These are phyloP conservation scores for Gastrophysa polygoni DNA, from an alignment of 2,888 invertebrate genomes.

Conservation along the genomic window DNA sequence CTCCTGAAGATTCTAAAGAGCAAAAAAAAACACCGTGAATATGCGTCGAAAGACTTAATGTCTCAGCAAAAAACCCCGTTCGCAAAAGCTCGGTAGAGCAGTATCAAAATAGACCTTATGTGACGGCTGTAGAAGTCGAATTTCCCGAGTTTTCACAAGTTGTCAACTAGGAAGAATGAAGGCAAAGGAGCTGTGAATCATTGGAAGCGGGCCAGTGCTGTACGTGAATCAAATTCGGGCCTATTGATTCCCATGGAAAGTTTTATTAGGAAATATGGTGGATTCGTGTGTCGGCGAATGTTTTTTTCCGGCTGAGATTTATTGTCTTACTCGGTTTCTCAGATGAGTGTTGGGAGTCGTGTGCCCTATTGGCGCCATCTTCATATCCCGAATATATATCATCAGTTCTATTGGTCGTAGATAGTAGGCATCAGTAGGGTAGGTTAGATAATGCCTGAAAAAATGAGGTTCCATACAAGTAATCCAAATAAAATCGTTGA, in stretches of 20 bases:
- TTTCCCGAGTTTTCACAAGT: neutral
- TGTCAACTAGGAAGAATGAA: constrained; percentile 3
- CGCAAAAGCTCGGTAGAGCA: neutral
- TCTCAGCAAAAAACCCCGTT: constrained; percentile 16
- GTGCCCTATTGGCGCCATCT: neutral
- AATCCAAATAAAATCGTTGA: too few relatives aligned
- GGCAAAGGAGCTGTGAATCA: constrained; percentile 32
- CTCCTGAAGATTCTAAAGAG: constrained; percentile 20
- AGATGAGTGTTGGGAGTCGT: neutral
- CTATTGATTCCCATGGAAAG: constrained; percentile 42
- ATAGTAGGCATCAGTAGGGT: too few relatives aligned
- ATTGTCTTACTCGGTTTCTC: constrained; percentile 3
- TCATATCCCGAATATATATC: constrained; percentile 1
- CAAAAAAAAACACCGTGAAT: constrained; percentile 26
- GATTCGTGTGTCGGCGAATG: constrained; percentile 27
- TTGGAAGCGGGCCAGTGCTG: constrained; percentile 39
- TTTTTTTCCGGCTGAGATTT: constrained; percentile 12
- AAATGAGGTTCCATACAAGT: too few relatives aligned
- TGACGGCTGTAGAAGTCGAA: neutral
- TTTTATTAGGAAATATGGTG: constrained; percentile 44
- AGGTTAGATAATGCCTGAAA: too few relatives aligned
- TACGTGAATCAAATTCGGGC: constrained; percentile 38
- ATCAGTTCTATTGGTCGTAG: neutral
- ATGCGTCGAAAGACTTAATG: constrained; percentile 21
- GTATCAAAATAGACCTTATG: neutral